Conservation (phyloP, 2,113 vertebrate genomes). For the Lamprotornis superbus region DNA sequence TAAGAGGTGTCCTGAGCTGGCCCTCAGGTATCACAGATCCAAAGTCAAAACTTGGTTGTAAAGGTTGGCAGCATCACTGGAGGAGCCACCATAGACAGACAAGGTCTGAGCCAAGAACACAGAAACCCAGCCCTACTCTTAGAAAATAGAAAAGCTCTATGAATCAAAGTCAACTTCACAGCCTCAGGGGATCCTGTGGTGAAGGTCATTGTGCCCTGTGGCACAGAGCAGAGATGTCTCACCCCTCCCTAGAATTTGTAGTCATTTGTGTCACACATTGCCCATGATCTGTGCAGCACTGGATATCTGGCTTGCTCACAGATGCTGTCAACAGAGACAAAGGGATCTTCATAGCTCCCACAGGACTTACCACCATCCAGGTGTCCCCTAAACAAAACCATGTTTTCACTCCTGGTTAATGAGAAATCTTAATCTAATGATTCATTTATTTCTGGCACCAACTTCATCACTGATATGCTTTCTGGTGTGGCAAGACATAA, state of each 20-base stretch:
- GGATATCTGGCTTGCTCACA: not conserved
- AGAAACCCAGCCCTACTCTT: not conserved
- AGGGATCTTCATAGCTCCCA: not conserved
- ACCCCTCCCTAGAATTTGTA: not conserved
- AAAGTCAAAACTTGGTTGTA: accelerated
- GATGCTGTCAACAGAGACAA: not conserved
- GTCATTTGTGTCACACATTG: not conserved
- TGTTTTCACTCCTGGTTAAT: not conserved
- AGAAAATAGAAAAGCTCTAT: too few relatives aligned
- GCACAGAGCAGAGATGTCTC: not conserved
- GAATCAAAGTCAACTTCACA: not conserved
- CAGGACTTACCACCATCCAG: not conserved
- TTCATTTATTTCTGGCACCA: not conserved
- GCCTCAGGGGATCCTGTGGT: not conserved
- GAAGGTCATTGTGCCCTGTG: not conserved
- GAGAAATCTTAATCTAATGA: not conserved
- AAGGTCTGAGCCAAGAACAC: not conserved
- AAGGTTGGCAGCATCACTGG: not conserved
- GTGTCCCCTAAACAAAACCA: not conserved
- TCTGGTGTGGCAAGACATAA: not conserved
- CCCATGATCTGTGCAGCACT: accelerated
- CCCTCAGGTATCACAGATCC: not conserved
- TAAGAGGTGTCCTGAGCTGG: not conserved
- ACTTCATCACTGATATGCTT: not conserved
- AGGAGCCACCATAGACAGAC: not conserved